A percentile compares a stretch with the other conserved stretches of the same genome.
phyloP scores from a whole-genome alignment of 2,888 invertebrate genomes.

The Macaria liturata region DNA sequence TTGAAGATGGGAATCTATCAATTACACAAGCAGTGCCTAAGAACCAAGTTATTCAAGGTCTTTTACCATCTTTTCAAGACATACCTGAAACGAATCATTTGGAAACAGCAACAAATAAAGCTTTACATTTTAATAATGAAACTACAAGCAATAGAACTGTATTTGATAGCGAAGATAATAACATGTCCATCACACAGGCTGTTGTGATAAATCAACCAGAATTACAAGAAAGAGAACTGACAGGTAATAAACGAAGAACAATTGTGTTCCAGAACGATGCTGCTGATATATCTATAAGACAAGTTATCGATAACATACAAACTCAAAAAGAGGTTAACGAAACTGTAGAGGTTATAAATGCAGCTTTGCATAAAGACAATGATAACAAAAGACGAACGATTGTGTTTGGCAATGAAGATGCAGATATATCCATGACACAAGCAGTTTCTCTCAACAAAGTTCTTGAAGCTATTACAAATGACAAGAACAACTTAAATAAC shows the following conservation, averaged over 20 bases:
- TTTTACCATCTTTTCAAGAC: neutral
- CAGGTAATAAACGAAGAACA: slow-evolving; percentile 23
- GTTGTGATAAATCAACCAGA: no score
- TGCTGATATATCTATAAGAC: slow-evolving; percentile 16
- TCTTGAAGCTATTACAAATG: neutral
- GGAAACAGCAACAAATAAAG: slow-evolving; percentile 2
- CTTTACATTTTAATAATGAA: slow-evolving; percentile 3
- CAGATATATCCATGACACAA: slow-evolving; percentile 42
- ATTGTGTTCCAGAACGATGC: slow-evolving; percentile 23
- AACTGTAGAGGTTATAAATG: neutral
- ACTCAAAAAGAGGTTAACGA: neutral
- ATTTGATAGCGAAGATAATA: neutral
- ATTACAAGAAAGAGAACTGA: no score
- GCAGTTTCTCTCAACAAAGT: slow-evolving; percentile 31
- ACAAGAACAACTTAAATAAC: neutral
- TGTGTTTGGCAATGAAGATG: slow-evolving; percentile 20
- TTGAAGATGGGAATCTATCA: slow-evolving; percentile 28
- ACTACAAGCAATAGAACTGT: neutral
- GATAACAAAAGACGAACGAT: slow-evolving; percentile 1
- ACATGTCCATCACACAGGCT: no score
- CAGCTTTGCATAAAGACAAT: neutral
- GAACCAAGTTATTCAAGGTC: slow-evolving; percentile 11
- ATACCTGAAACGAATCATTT: slow-evolving; percentile 4
- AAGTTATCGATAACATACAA: neutral
- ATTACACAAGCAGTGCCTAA: slow-evolving; percentile 31